Conservation (phyloP, 2,888 invertebrate species). For the Aporophyla nigra region DNA sequence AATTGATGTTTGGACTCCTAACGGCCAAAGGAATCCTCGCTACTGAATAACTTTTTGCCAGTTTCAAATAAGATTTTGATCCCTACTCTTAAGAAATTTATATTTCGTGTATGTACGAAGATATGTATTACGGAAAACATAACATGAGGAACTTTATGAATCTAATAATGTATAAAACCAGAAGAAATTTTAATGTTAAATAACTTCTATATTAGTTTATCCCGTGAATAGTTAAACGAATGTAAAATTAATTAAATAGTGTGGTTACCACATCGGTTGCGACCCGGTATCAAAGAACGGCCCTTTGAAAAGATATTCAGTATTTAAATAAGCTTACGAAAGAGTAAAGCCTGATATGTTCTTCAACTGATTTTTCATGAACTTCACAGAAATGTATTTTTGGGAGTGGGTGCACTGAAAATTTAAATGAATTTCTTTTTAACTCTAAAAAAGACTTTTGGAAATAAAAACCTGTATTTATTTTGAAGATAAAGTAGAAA, state of each 20-base stretch:
- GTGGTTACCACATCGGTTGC: slow-evolving; percentile 30
- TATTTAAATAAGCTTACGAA: slow-evolving; percentile 29
- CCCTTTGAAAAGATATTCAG: neutral
- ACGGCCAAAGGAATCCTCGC: neutral
- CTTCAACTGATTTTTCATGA: neutral
- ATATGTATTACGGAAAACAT: neutral
- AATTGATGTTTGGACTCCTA: neutral
- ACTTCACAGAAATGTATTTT: neutral
- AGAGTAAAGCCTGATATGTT: neutral
- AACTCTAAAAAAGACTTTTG: neutral
- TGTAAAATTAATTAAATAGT: slow-evolving; percentile 53
- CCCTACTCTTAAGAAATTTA: neutral
- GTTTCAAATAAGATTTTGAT: neutral
- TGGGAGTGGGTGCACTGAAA: neutral
- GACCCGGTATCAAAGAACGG: slow-evolving; percentile 1
- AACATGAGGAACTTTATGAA: neutral
- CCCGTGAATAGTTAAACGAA: slow-evolving; percentile 38
- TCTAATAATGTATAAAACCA: neutral
- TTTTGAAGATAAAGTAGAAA: neutral
- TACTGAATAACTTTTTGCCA: neutral
- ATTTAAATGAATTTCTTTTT: neutral
- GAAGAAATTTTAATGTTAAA: slow-evolving; percentile 30
- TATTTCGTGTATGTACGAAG: neutral
- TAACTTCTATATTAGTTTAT: slow-evolving; percentile 35
- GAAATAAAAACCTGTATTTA: neutral